Evolutionary conservation across 2,888 invertebrate genomes (phyloP).

Genomic region (Drosophila tripunctata): DNA sequence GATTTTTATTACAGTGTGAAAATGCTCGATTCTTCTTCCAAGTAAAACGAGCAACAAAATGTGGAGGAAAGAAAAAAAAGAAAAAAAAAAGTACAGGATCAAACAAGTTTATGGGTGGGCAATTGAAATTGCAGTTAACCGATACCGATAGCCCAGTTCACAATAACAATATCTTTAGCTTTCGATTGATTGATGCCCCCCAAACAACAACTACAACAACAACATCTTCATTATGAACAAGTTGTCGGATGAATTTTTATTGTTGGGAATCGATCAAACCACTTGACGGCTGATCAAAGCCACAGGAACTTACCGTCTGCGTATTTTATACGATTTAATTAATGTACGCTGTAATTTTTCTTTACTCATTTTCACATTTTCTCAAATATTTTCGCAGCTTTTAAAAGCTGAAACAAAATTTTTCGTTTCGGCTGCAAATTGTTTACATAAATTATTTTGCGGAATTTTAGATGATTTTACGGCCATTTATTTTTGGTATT

Average conservation of each 20-base stretch:
- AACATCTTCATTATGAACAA: slow-evolving; percentile 68
- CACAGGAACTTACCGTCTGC: slow-evolving; percentile 48
- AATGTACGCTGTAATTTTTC: slow-evolving; percentile 25
- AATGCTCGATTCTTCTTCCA: slow-evolving; percentile 70
- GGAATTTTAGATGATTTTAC: slow-evolving; percentile 16
- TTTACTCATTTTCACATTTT: slow-evolving; percentile 1
- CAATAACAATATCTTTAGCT: slow-evolving; percentile 18
- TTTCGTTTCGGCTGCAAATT: slow-evolving; percentile 8
- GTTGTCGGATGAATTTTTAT: slow-evolving; percentile 71
- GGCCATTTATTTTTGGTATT: slow-evolving; percentile 5
- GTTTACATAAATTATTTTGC: slow-evolving; percentile 30
- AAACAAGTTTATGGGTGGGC: slow-evolving; percentile 79
- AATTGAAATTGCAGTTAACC: slow-evolving; percentile 22
- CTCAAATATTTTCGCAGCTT: slow-evolving; percentile 42
- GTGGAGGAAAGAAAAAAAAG: slow-evolving; percentile 15
- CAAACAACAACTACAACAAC: slow-evolving; percentile 38
- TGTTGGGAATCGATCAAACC: slow-evolving; percentile 73
- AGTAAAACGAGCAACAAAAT: slow-evolving; percentile 44
- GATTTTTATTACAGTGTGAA: slow-evolving; percentile 80
- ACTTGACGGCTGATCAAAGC: slow-evolving; percentile 78
- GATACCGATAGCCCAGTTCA: slow-evolving; percentile 4
- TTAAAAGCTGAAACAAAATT: slow-evolving; percentile 8
- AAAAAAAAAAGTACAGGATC: slow-evolving; percentile 59
- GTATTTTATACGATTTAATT: slow-evolving; percentile 73
- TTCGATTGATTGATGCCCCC: slow-evolving; percentile 72